Conservation (phyloP, 92 coral and sea anemone genomes). For the Phymanthus crucifer region DNA sequence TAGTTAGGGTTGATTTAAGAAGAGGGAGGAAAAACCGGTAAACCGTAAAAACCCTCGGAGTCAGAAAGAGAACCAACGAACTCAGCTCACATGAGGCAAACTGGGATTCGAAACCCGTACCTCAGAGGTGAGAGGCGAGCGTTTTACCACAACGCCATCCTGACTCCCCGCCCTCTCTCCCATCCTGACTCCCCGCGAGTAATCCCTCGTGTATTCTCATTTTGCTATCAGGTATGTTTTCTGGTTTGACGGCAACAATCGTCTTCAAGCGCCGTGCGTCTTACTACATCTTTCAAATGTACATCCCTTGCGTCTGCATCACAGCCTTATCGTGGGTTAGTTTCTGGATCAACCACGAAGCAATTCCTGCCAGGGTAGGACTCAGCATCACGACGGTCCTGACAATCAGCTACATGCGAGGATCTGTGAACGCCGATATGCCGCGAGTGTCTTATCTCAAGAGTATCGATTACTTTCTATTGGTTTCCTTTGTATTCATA, state of each 20-base stretch:
- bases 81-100: too few relatives aligned
- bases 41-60: too few relatives aligned
- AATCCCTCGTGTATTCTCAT: too few relatives aligned
- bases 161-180: too few relatives aligned
- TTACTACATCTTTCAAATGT: constrained; percentile 91
- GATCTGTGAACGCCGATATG: constrained; percentile 80
- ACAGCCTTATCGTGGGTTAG: constrained; percentile 94
- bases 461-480: constrained; percentile 88
- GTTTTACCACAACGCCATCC: too few relatives aligned
- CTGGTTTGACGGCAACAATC: constrained; percentile 91
- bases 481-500: constrained; percentile 87
- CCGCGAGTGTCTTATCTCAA: constrained; percentile 94
- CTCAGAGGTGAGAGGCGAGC: too few relatives aligned
- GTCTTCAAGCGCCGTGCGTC: constrained; percentile 85
- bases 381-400: constrained; percentile 96
- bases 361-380: constrained; percentile 93
- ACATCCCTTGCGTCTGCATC: constrained; percentile 84
- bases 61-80: too few relatives aligned
- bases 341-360: constrained; percentile 94
- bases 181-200: too few relatives aligned
- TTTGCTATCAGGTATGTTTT: constrained; percentile 58
- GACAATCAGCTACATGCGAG: constrained; percentile 94
- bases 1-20: too few relatives aligned
- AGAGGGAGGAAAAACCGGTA: too few relatives aligned
- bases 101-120: too few relatives aligned